Base-by-base conservation (phyloP, 2,797 vertebrate genomes). In the Bucorvus abyssinicus region DNA sequence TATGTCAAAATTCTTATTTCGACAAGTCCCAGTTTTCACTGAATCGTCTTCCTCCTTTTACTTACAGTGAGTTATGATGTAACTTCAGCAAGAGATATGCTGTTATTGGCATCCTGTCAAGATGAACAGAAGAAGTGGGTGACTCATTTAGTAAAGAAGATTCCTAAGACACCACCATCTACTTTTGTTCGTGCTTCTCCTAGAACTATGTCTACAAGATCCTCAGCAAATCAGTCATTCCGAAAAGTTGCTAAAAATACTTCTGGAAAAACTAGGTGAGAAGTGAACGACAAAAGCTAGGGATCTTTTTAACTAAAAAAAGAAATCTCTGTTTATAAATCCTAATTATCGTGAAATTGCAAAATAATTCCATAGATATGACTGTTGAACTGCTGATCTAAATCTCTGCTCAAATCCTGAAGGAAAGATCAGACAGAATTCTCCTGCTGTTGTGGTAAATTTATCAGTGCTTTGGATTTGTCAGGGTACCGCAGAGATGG, bases 91-190 rank as follows among this genome's bases (percentile, higher is more conserved):
- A 98, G 99, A 96, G 99, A 99, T 98, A 99, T 99, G 99, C 98
- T 99, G 93, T 97, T 99, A 82, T 95, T 99, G 97, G 99, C 99
- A 38, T 97, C 99, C 93, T 98, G 99, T 97, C 99, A 99, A 97
- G 99, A 99, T 50, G 99, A 99, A 97, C 99, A 99, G 98, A 99
- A 99, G 97, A 99, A 99, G 95, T 99, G 99, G 99, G 99, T 99
- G 45, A 98, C 99, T 92, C 99, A 99, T 97, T 99, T 99, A 88
- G 98, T 99, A 97, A 99, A 99, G 98, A 99, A 99, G 98, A 99
- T 99, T 73, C 99, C 99, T 40, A 99, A 99, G 97, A 99, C 99
- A 18, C 99, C 99, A 32, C 99, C 99, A 10, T 98, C 99, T 65
- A 98, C 98, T 73, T 99, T 99, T 97, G 98, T 99, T 74, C 98